Evolutionary conservation across 2,888 invertebrate species (phyloP).

Genomic region (Branchipolynoe longqiensis): DNA sequence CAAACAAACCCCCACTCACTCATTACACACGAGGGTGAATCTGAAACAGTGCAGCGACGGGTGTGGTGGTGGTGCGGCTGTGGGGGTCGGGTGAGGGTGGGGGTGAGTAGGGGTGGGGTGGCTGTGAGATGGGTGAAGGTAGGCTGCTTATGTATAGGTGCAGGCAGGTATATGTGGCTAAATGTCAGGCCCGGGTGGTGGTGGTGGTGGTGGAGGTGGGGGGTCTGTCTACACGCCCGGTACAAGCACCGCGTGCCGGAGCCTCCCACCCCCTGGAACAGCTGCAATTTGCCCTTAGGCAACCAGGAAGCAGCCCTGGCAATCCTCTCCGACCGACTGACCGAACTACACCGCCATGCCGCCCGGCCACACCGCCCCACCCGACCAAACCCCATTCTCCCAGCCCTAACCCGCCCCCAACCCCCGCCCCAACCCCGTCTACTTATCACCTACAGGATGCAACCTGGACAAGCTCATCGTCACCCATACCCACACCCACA

Average conservation of each 20-base stretch:
- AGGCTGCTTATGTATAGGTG: too few species aligned
- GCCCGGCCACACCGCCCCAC: neutral
- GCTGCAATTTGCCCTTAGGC: neutral
- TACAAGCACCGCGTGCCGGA: neutral
- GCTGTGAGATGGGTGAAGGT: too few species aligned
- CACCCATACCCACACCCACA: neutral
- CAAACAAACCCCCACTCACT: too few species aligned
- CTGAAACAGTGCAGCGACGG: too few species aligned
- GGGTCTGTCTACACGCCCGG: neutral
- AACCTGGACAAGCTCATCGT: neutral
- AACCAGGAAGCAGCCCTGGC: neutral
- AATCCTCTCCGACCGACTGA: conserved; percentile 30
- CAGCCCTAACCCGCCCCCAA: neutral
- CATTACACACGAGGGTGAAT: too few species aligned
- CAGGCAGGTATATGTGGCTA: too few species aligned
- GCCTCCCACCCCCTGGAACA: conserved; percentile 36
- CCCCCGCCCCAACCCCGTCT: neutral
- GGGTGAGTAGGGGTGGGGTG: too few species aligned
- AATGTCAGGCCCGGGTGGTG: too few species aligned
- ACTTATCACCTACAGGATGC: neutral
- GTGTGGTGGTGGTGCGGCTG: too few species aligned
- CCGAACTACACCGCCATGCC: too few species aligned
- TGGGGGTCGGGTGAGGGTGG: too few species aligned
- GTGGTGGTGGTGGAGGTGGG: neutral
- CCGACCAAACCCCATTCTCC: neutral